A percentile compares a stretch with the other conserved stretches of the same genome.
phyloP scores from a whole-genome alignment of 2,113 vertebrate species.

The Vidua macroura region DNA sequence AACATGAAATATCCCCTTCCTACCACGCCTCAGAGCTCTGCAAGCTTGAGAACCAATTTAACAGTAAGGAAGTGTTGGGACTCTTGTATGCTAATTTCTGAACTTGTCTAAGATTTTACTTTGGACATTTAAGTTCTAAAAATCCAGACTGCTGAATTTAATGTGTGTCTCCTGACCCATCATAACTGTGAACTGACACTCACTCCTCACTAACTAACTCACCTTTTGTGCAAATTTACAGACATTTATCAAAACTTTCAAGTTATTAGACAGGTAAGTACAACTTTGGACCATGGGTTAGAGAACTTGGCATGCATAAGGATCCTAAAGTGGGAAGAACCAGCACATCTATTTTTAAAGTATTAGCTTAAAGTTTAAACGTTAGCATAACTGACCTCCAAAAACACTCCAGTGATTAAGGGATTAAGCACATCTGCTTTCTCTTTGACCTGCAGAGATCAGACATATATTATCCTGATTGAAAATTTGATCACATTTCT shows the following conservation, averaged over 20 bases:
- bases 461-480: conserved; percentile 42
- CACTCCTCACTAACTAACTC: background rate
- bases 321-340: background rate
- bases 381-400: conserved; percentile 86
- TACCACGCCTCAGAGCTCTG: background rate
- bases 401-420: conserved; percentile 93
- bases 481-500: conserved; percentile 53
- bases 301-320: background rate
- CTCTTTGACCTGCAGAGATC: conserved; percentile 83
- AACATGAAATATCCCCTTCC: background rate
- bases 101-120: background rate
- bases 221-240: background rate
- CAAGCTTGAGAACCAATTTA: background rate
- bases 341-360: background rate
- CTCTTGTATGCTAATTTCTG: background rate
- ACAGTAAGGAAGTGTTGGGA: background rate
- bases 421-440: conserved; percentile 94
- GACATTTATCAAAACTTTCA: background rate
- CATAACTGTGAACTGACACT: background rate
- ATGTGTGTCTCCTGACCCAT: background rate
- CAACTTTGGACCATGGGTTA: background rate
- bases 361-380: conserved; percentile 36
- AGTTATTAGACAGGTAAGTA: background rate
- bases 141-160: background rate
- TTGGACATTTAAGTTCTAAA: background rate